A percentile compares a stretch with the other conserved stretches of the same genome.
Conservation (phyloP, 2,113 vertebrate genomes). For the Vidua macroura region DNA sequence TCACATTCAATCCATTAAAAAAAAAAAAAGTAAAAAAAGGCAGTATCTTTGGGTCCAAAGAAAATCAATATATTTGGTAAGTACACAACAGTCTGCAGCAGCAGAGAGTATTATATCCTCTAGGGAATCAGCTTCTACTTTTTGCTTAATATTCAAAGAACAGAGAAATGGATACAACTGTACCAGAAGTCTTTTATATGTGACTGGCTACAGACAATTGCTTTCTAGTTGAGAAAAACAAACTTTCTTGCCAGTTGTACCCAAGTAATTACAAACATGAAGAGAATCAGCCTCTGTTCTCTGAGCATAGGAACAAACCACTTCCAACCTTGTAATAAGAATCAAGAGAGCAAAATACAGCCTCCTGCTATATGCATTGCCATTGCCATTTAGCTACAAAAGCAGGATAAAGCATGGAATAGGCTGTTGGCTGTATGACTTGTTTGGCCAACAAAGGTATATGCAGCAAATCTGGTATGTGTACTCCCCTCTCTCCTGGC, state of each 20-base stretch:
- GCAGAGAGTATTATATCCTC: background rate
- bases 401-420: background rate
- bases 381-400: constrained; percentile 47
- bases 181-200: background rate
- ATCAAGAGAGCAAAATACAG: background rate
- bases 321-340: background rate
- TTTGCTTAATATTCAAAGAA: constrained; percentile 33
- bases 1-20: constrained; percentile 40
- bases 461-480: background rate
- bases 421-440: background rate
- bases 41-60: constrained; percentile 37
- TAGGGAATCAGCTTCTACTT: constrained; percentile 23
- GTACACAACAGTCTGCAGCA: background rate
- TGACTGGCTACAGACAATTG: background rate
- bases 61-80: constrained; percentile 55
- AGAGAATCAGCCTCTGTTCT: constrained; percentile 14
- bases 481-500: background rate
- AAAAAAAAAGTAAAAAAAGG: constrained; percentile 11
- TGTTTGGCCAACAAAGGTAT: background rate
- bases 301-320: constrained; percentile 49
- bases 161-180: constrained; percentile 45
- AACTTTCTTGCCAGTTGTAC: background rate
- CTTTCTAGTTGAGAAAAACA: constrained; percentile 22
- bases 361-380: background rate
- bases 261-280: constrained; percentile 35